Percentiles rank a stretch among this genome's conserved stretches.
Evolutionary conservation across 2,888 invertebrate genomes (phyloP).

Genomic region (Sinodicranocentrus sp.): DNA sequence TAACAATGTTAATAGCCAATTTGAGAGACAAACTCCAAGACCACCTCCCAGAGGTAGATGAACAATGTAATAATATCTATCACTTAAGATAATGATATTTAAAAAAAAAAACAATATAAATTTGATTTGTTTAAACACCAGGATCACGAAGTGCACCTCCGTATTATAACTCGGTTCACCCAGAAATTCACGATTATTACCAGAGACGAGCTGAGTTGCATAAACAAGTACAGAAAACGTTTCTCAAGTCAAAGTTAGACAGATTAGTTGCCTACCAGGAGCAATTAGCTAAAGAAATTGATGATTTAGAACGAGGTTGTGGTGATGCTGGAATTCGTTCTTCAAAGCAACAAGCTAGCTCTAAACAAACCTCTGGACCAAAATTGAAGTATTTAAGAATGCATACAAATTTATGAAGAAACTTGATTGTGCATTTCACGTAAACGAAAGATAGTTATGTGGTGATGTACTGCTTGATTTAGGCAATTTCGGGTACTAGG

Average conservation of each 20-base stretch:
- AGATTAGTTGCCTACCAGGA: constrained; percentile 35
- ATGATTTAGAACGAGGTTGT: constrained; percentile 35
- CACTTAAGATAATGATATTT: background rate
- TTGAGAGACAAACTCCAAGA: background rate
- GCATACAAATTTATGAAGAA: background rate
- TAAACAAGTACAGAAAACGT: constrained; percentile 25
- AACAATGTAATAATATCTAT: background rate
- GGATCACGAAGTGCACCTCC: constrained; percentile 46
- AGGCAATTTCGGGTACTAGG: constrained; percentile 45
- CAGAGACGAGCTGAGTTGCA: constrained; percentile 35
- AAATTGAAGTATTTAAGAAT: constrained; percentile 32
- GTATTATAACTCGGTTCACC: background rate
- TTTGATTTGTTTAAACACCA: background rate
- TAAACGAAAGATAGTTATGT: background rate
- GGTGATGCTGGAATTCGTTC: constrained; percentile 37
- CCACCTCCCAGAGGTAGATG: constrained; percentile 38
- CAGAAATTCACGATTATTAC: constrained; percentile 38
- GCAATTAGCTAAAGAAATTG: constrained; percentile 32
- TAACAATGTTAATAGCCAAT: background rate
- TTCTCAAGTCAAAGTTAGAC: constrained; percentile 39
- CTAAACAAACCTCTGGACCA: background rate
- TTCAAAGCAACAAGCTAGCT: background rate
- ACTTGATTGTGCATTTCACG: background rate
- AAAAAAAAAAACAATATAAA: background rate
- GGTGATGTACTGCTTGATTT: background rate